Evolutionary conservation across 2,797 vertebrate genomes (phyloP), one percentile per base, ranked within the genome.

Genomic region (Phataginus tricuspis): DNA sequence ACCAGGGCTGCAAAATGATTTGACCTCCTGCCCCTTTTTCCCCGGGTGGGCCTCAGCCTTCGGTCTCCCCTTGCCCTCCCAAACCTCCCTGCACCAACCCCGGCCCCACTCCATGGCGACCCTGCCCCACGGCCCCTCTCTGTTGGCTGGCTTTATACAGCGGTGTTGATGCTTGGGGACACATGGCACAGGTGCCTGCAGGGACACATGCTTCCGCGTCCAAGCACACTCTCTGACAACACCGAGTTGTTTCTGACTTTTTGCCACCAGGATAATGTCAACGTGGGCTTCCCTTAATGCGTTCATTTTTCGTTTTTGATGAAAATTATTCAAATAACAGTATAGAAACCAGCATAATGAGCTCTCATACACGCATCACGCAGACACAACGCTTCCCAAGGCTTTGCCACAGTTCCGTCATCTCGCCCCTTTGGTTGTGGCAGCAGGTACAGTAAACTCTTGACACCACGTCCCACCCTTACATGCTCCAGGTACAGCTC

Each of bases 41-140:
- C 21, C 3, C 45, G 0, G n/a, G 0, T 19, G n/a, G 15, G 1
- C 18, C 51, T 34, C 11, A 15, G 45, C 45, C n/a, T 79, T 13
- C 51, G 4, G 1, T 11, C 31, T 55, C 37, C 18, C 21, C 13
- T 10, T 15, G 5, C 13, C 42, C 27, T 13, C 68, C 59, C 49
- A 12, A 1, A 11, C 72, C 37, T 25, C n/a, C 25, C 34, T 23
- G 11, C 3, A 5, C 55, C 15, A 5, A 11, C 25, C 55, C 55
- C 0, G 31, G 25, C 25, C 37, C 51, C 21, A 12, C 19, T 63
- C 77, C 57, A 10, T 12, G 4, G n/a, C 61, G 4, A 7, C 2
- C 13, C 45, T 13, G 29, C 57, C 49, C 5, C 42, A 55, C 13
- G 14, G 55, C 71, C 31, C 42, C 61, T 90, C 72, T 66, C 31